These are phyloP conservation scores for Apis dorsata DNA, from an alignment of 1,140 invertebrate genomes.

Conservation along the genomic window DNA sequence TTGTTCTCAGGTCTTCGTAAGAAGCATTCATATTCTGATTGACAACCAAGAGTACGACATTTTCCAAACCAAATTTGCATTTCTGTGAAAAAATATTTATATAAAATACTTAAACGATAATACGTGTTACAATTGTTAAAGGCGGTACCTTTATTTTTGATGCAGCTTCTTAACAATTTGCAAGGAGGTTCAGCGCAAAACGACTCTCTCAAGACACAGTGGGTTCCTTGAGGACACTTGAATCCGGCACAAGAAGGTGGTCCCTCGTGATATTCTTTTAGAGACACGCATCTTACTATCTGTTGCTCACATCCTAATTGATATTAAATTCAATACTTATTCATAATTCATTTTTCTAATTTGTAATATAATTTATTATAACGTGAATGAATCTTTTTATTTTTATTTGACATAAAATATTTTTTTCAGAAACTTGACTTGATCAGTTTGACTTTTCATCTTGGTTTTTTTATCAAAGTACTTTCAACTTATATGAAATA, in stretches of 20 bases:
- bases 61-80: slow-evolving; percentile 59
- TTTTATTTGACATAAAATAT: background rate
- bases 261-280: slow-evolving; percentile 63
- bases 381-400: too few relatives aligned
- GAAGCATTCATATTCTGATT: slow-evolving; percentile 71
- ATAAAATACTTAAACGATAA: background rate
- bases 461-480: background rate
- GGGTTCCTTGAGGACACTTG: slow-evolving; percentile 62
- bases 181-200: slow-evolving; percentile 67
- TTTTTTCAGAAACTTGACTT: background rate
- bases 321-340: background rate
- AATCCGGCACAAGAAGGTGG: slow-evolving; percentile 66
- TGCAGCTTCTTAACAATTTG: slow-evolving; percentile 69
- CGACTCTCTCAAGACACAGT: slow-evolving; percentile 70
- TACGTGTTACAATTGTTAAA: background rate
- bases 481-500: background rate
- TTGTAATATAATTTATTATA: too few relatives aligned
- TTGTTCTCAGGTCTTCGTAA: slow-evolving; percentile 59
- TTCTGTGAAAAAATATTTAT: slow-evolving; percentile 53
- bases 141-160: slow-evolving; percentile 55
- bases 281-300: slow-evolving; percentile 67
- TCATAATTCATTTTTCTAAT: background rate
- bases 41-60: slow-evolving; percentile 67
- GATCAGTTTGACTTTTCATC: too few relatives aligned
- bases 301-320: slow-evolving; percentile 63